phyloP scores from a whole-genome alignment of 1,140 invertebrate genomes.

The Magallana angulata region DNA sequence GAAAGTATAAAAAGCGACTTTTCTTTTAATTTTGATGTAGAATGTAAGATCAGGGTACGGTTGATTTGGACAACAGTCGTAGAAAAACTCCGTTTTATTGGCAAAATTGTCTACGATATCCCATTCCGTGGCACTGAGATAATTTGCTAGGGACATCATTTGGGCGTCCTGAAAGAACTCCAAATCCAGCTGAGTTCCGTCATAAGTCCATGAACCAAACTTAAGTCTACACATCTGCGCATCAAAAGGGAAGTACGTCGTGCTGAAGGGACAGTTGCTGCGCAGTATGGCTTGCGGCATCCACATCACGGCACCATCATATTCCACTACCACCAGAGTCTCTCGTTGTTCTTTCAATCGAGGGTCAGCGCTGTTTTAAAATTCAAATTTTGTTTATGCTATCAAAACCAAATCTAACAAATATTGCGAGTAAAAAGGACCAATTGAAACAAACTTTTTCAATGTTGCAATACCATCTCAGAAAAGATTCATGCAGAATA shows the following conservation, averaged over 20 bases:
- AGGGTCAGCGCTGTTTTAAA: slow-evolving; percentile 75
- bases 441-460: too few species aligned
- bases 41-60: slow-evolving; percentile 79
- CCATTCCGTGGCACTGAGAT: slow-evolving; percentile 79
- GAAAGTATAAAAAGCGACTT: slow-evolving; percentile 79
- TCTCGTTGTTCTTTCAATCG: slow-evolving; percentile 77
- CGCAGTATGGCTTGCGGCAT: slow-evolving; percentile 99
- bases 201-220: slow-evolving; percentile 79
- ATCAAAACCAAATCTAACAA: too few species aligned
- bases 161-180: slow-evolving; percentile 73
- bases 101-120: slow-evolving; percentile 71
- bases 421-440: too few species aligned
- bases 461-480: too few species aligned
- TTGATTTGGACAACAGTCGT: slow-evolving; percentile 77
- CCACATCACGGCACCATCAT: slow-evolving; percentile 97
- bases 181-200: slow-evolving; percentile 77
- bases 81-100: slow-evolving; percentile 69
- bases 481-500: too few species aligned
- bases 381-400: background rate
- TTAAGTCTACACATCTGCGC: slow-evolving; percentile 77
- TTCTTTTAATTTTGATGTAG: slow-evolving; percentile 73
- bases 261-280: slow-evolving; percentile 88
- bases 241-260: slow-evolving; percentile 78
- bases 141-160: slow-evolving; percentile 71
- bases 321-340: slow-evolving; percentile 79